Evolutionary conservation across 23 tunicate genomes (phyloP).

Genomic region (Corella eumyota): DNA sequence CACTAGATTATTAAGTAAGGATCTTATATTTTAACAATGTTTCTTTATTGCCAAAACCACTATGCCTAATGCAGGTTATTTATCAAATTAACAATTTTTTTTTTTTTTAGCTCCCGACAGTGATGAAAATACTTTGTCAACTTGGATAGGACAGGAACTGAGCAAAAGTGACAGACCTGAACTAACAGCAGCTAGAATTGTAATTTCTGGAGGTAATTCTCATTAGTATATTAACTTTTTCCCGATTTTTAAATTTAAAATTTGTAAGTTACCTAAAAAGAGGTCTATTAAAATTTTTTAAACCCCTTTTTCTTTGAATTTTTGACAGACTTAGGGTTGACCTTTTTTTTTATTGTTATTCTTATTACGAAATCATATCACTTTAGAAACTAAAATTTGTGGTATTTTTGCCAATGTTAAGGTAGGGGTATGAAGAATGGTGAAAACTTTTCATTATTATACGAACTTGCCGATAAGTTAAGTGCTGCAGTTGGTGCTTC

Average conservation of each 20-base stretch:
- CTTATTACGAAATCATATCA: too few relatives aligned
- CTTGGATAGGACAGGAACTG: slow-evolving; percentile 79
- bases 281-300: too few relatives aligned
- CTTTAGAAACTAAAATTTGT: too few relatives aligned
- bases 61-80: too few relatives aligned
- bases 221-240: background rate
- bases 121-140: slow-evolving; percentile 20
- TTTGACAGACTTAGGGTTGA: too few relatives aligned
- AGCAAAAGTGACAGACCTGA: slow-evolving; percentile 98
- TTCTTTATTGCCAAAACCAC: too few relatives aligned
- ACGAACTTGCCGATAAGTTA: slow-evolving; percentile 87
- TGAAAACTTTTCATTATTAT: slow-evolving; percentile 77
- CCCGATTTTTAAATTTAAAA: background rate
- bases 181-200: slow-evolving; percentile 90
- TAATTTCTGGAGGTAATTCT: slow-evolving; percentile 86
- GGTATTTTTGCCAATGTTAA: too few relatives aligned
- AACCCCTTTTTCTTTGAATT: background rate
- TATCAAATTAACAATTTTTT: too few relatives aligned
- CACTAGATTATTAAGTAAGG: too few relatives aligned
- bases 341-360: too few relatives aligned
- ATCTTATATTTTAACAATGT: too few relatives aligned
- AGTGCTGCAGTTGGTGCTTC: slow-evolving; percentile 99
- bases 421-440: slow-evolving; percentile 97
- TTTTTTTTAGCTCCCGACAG: slow-evolving; percentile 21
- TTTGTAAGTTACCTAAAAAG: too few relatives aligned